Base-by-base conservation (phyloP, 1,140 invertebrate genomes). In the Apocrypta bakeri region DNA sequence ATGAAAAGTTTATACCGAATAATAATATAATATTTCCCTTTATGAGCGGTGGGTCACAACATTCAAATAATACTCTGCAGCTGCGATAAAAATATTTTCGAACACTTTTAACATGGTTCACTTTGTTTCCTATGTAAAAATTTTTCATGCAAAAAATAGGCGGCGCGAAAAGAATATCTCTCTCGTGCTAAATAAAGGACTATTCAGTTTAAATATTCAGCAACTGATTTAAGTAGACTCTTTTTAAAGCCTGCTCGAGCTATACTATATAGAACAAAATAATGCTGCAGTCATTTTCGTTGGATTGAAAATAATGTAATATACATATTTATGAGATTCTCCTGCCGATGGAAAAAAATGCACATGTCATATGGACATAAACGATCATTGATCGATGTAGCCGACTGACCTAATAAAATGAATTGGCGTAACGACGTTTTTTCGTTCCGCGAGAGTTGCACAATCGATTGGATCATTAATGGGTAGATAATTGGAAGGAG, bases 391-490 rank as follows among this genome's bases (percentile, higher is more conserved):
- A n/a, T n/a, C n/a, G n/a, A n/a, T n/a, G 2, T 48, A 69, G 48
- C 77, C 81, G 63, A 81, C 33, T 79, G 69, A 84, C 68, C 78
- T 31, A 42, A 84, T 85, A 85, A 83, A 79, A 72, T 27, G 77
- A 61, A 17, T 25, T 17, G 56, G 25, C n/a, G n/a, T n/a, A n/a
- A n/a, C n/a, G 78, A 78, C 81, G 83, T 75, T 77, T 78, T 42
- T 1, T 37, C 33, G 33, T 9, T 37, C 33, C n/a, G 33, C 3
- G 33, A 21, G 48, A 68, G 64, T 87, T 86, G 84, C 84, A 87
- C 84, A 86, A 89, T 83, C 84, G 83, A 85, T 87, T 82, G 82
- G 85, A 87, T 87, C 85, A 87, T 89, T 89, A 88, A 86, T 79
- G 85, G 74, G 12, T 68, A 69, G 83, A 84, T 89, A 89, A 89